Evolutionary conservation across 2,888 invertebrate species (phyloP).

Genomic region (Allacma fusca): DNA sequence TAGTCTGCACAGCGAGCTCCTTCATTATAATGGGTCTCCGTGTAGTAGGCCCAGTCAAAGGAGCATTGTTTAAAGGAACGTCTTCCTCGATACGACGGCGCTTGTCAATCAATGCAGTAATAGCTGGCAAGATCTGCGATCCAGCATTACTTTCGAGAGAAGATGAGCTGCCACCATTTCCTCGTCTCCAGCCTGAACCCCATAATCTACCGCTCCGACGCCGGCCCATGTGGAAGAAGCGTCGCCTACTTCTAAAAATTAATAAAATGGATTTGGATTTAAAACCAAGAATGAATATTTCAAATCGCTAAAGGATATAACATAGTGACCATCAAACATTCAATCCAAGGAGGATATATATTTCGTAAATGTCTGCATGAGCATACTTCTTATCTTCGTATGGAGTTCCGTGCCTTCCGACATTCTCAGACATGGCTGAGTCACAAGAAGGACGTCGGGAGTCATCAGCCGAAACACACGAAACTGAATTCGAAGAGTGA

Average conservation of each 20-base stretch:
- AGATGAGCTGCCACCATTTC: constrained; percentile 73
- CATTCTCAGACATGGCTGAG: constrained; percentile 53
- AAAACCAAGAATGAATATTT: too few relatives aligned
- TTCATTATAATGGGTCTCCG: constrained; percentile 48
- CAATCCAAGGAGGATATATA: background rate
- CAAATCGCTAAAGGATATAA: too few relatives aligned
- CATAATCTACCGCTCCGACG: constrained; percentile 44
- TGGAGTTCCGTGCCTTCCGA: constrained; percentile 66
- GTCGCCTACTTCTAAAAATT: constrained; percentile 6
- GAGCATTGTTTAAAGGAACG: constrained; percentile 36
- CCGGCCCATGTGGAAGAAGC: constrained; percentile 49
- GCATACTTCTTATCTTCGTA: constrained; percentile 60
- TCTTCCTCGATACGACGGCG: constrained; percentile 41
- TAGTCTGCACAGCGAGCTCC: constrained; percentile 58
- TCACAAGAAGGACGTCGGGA: constrained; percentile 58
- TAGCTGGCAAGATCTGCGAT: constrained; percentile 56
- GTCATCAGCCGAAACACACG: constrained; percentile 57
- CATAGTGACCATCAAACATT: too few relatives aligned
- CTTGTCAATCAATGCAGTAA: constrained; percentile 56
- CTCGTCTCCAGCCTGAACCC: constrained; percentile 46
- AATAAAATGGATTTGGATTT: too few relatives aligned
- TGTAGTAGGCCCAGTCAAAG: constrained; percentile 25
- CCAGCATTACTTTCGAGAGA: constrained; percentile 82
- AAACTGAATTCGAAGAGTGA: constrained; percentile 63
- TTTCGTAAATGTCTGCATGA: background rate